phyloP scores from a whole-genome alignment of 2,797 vertebrate species.

The Stomatorhinus walkeri region DNA sequence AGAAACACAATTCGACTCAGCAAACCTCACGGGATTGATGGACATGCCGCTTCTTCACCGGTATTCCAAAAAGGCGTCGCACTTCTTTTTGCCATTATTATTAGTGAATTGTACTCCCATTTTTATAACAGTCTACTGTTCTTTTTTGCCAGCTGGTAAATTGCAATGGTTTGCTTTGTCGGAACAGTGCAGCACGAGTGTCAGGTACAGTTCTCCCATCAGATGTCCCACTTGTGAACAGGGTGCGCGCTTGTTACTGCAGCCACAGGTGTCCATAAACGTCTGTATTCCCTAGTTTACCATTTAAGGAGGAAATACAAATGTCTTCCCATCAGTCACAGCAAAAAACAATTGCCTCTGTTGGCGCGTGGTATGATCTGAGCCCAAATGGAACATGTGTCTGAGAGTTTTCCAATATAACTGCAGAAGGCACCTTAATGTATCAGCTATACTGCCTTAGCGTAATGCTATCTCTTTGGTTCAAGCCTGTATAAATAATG shows the following conservation, averaged over 20 bases:
- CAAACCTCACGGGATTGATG: neutral
- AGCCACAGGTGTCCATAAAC: slow-evolving; percentile 29
- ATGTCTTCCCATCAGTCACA: slow-evolving; percentile 19
- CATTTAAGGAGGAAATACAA: slow-evolving; percentile 19
- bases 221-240: slow-evolving; percentile 36
- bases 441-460: slow-evolving; percentile 55
- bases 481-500: slow-evolving; percentile 77
- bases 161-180: neutral
- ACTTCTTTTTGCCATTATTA: slow-evolving; percentile 1
- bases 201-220: slow-evolving; percentile 49
- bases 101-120: neutral
- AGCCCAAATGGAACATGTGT: slow-evolving; percentile 37
- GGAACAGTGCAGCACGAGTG: slow-evolving; percentile 25
- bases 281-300: slow-evolving; percentile 32
- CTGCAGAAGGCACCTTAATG: slow-evolving; percentile 58
- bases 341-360: slow-evolving; percentile 20
- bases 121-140: neutral
- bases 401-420: slow-evolving; percentile 48
- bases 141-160: neutral
- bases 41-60: neutral
- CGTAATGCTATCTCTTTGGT: slow-evolving; percentile 76
- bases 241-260: slow-evolving; percentile 18
- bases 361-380: slow-evolving; percentile 27
- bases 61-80: neutral
- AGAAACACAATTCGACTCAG: slow-evolving; percentile 5